phyloP scores from a whole-genome alignment of 1,140 invertebrate species.

The Bombus consobrinus region DNA sequence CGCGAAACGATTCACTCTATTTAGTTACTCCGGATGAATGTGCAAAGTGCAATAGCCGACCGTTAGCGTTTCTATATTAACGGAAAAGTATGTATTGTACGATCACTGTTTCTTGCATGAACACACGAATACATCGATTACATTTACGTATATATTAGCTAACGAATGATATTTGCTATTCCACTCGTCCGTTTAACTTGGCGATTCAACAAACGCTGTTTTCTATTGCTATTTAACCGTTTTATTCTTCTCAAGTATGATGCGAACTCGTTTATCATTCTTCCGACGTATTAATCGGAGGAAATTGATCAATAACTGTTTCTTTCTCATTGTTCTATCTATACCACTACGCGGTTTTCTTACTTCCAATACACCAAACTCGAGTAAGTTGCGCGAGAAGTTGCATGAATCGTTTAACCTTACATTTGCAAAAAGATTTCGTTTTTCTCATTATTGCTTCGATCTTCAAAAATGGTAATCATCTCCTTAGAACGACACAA shows the following conservation, averaged over 20 bases:
- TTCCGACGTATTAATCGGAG: neutral
- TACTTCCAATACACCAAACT: neutral
- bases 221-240: constrained; percentile 11
- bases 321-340: neutral
- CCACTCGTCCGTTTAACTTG: constrained; percentile 1
- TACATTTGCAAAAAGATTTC: neutral
- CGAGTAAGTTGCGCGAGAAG: neutral
- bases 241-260: neutral
- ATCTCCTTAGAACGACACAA: neutral
- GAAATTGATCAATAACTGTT: neutral
- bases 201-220: constrained; percentile 40
- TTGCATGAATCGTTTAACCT: neutral
- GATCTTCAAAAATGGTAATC: neutral
- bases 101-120: constrained; percentile 17
- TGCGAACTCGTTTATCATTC: constrained; percentile 23
- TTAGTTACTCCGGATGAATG: neutral
- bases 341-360: neutral
- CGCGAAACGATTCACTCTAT: constrained; percentile 49
- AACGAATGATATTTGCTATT: constrained; percentile 54
- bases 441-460: neutral
- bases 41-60: neutral
- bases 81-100: constrained; percentile 7
- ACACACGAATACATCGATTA: constrained; percentile 48
- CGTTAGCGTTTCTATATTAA: constrained; percentile 42
- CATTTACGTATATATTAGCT: neutral